Conservation (phyloP, 2,797 vertebrate species). For the Molossus molossus region DNA sequence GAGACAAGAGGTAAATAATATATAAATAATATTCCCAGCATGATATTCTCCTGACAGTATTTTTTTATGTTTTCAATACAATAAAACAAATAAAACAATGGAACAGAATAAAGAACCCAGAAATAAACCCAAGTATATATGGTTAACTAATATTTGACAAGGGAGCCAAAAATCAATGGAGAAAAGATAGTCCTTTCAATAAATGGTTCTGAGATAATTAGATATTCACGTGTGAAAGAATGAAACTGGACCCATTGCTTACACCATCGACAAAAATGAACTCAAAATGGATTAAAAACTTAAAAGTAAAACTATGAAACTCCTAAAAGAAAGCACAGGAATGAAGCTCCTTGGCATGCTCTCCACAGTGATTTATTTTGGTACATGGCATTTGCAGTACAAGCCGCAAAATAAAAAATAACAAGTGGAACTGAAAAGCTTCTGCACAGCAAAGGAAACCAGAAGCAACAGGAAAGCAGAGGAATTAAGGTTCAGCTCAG, state of each 20-base stretch:
- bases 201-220: not conserved
- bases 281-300: not conserved
- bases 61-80: constrained; percentile 70
- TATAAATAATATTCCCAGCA: not conserved
- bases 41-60: constrained; percentile 23
- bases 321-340: not conserved
- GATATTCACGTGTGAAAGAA: not conserved
- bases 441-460: not conserved
- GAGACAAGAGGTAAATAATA: not conserved
- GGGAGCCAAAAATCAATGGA: not conserved
- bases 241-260: not conserved
- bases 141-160: not conserved
- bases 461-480: not conserved
- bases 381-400: not conserved
- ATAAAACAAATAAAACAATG: not conserved
- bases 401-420: not conserved
- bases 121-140: not conserved
- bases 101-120: not conserved
- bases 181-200: not conserved
- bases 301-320: not conserved
- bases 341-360: not conserved
- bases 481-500: not conserved
- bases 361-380: not conserved
- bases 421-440: not conserved
- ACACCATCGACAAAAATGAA: not conserved